Percentiles rank a stretch among this genome's conserved stretches.
Conservation (phyloP, 2,797 vertebrate genomes). For the Falco rusticolus region DNA sequence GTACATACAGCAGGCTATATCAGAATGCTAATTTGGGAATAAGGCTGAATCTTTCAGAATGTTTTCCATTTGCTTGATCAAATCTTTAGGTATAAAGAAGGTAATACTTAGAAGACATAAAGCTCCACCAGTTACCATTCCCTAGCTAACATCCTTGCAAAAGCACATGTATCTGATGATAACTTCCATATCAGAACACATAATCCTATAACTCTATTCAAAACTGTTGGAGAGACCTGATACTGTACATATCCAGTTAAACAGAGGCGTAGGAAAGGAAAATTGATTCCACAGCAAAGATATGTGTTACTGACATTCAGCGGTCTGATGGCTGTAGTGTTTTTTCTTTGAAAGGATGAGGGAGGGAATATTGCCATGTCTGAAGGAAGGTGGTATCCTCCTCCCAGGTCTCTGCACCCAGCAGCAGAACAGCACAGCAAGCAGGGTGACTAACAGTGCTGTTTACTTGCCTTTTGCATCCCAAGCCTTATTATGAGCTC, state of each 20-base stretch:
- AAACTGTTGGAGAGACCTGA: not conserved
- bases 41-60: not conserved
- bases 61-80: not conserved
- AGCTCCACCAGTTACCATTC: not conserved
- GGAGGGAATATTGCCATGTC: not conserved
- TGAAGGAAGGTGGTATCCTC: not conserved
- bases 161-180: not conserved
- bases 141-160: not conserved
- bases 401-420: not conserved
- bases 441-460: not conserved
- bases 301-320: not conserved
- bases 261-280: not conserved
- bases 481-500: not conserved
- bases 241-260: not conserved
- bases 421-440: not conserved
- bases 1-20: not conserved
- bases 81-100: not conserved
- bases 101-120: not conserved
- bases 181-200: not conserved
- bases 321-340: not conserved
- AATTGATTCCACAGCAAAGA: not conserved
- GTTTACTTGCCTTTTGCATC: not conserved
- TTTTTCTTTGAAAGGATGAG: not conserved
- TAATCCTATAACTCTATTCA: not conserved
- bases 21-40: slow-evolving; percentile 14